These are phyloP conservation scores for Tapirus terrestris DNA, from an alignment of 2,113 vertebrate genomes.

Conservation along the genomic window DNA sequence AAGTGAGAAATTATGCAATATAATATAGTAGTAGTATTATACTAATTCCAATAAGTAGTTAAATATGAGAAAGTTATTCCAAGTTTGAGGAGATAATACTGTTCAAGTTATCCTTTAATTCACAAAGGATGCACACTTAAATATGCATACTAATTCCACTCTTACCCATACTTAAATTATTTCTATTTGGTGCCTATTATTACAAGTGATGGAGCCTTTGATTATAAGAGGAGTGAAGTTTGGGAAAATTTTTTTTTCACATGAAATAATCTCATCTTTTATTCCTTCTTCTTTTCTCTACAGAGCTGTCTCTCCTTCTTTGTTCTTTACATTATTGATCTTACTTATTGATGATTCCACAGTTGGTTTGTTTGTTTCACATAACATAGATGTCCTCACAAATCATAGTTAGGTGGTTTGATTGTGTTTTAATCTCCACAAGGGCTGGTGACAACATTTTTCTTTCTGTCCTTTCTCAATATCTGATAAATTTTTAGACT, in stretches of 20 bases:
- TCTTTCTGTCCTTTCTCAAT: background rate
- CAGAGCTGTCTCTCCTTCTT: background rate
- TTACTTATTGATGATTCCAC: background rate
- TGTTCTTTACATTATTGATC: background rate
- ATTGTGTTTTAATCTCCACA: background rate
- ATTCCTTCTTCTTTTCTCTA: background rate
- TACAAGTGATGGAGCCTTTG: background rate
- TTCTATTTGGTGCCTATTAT: background rate
- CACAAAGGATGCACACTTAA: background rate
- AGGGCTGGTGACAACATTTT: background rate
- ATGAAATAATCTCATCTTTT: background rate
- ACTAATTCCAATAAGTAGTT: background rate
- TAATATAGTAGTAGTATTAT: background rate
- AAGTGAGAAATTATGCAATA: background rate
- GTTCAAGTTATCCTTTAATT: background rate
- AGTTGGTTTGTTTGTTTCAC: background rate
- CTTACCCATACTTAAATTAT: background rate
- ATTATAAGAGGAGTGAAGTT: background rate
- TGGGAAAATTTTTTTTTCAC: background rate
- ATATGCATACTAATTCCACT: background rate
- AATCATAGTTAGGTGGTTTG: background rate
- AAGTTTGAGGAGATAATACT: background rate
- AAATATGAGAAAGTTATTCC: background rate
- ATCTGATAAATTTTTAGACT: background rate
- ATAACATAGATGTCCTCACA: background rate